A percentile compares a stretch with the other conserved stretches of the same genome.
Evolutionary conservation across 2,113 vertebrate species (phyloP).

Genomic region (Callospermophilus lateralis): DNA sequence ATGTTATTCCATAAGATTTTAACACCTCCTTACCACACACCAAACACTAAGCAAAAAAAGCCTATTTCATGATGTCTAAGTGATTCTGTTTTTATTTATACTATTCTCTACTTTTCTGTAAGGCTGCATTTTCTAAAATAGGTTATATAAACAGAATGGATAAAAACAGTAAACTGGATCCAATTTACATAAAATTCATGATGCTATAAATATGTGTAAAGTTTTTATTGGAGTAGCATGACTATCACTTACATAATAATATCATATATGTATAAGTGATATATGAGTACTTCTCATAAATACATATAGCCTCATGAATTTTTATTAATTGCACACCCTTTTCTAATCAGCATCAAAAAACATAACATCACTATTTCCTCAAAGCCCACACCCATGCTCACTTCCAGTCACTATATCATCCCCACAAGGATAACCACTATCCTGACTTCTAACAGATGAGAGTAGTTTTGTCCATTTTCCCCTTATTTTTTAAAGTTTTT

Average conservation of each 20-base stretch:
- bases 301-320: background rate
- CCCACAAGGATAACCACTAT: background rate
- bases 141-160: background rate
- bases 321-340: background rate
- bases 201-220: background rate
- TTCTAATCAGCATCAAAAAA: conserved; percentile 6
- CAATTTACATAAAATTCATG: background rate
- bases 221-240: background rate
- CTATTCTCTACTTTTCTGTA: conserved; percentile 11
- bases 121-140: background rate
- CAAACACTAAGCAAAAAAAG: background rate
- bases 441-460: background rate
- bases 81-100: background rate
- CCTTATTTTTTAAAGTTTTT: too few relatives aligned
- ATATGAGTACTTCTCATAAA: background rate
- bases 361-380: background rate
- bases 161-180: conserved; percentile 20
- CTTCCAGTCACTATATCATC: background rate
- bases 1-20: background rate
- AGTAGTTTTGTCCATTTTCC: background rate
- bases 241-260: background rate
- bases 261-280: background rate
- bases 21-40: background rate
- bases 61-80: background rate
- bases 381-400: background rate